Evolutionary conservation across 2,888 invertebrate genomes (phyloP), one percentile per base, ranked within the genome.

Genomic region (Bruchidius siliquastri): DNA sequence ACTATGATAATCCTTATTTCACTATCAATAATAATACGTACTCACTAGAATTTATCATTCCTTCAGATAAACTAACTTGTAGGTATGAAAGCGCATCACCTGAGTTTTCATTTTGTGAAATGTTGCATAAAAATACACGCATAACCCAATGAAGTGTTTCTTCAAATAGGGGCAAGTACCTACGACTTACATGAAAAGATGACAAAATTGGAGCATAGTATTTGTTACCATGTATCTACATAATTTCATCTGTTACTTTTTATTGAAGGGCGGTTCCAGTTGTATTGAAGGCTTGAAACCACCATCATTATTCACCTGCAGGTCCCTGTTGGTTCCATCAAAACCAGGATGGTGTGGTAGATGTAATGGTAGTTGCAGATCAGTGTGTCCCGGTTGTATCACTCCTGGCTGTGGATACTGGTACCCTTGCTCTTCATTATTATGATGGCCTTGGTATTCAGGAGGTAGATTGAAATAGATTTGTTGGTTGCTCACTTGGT

Each of bases 311-410:
- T 77, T 72, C n/a, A 73, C 74, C 72, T 79, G 73, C 30, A 76
- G 74, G 22, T 77, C 76, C 70, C 78, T 74, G 70, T 77, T 74
- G 67, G 76, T 77, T 20, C 74, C 75, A 21, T 78, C 77, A 67
- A 81, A 84, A 66, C 77, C 76, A 74, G 80, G 83, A 78, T 85
- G 85, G 4, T 83, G 80, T 10, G 85, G 85, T 32, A 85, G 76
- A 75, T 85, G 83, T 22, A 81, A 72, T 21, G 85, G 85, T 70
- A 84, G 77, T 76, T 84, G 85, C 32, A 85, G 72, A 78, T 85
- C 84, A 0, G 83, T 83, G 68, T 82, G 83, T 13, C 84, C 84
- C 20, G 85, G 84, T 74, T 83, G 86, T 71, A 85, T 83, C 49
- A 30, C 30, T 71, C 73, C 71, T 71, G 77, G 77, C 68, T 75